Evolutionary conservation across 2,888 invertebrate genomes (phyloP).

Genomic region (Pristionchus mayeri): DNA sequence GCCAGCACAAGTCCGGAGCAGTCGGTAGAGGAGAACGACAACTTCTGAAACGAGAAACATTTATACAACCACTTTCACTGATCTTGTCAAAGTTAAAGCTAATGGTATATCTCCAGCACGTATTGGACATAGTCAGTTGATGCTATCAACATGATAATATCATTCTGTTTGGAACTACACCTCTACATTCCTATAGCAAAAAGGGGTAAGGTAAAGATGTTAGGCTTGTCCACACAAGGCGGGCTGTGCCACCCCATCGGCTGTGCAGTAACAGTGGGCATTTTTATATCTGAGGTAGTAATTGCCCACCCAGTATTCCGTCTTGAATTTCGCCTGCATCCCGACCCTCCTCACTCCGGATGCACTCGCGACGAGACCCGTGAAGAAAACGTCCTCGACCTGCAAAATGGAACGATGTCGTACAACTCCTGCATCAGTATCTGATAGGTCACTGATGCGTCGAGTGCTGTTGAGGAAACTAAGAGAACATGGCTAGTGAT

Average conservation of each 20-base stretch:
- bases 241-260: too few relatives aligned
- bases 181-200: background rate
- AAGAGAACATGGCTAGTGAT: too few relatives aligned
- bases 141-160: background rate
- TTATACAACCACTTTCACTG: too few relatives aligned
- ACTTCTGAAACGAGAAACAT: too few relatives aligned
- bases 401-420: background rate
- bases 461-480: too few relatives aligned
- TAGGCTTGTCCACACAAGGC: background rate
- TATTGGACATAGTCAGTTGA: background rate
- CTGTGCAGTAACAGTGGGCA: too few relatives aligned
- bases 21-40: too few relatives aligned
- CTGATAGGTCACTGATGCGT: too few relatives aligned
- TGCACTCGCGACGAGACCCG: conserved; percentile 32
- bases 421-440: background rate
- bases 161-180: background rate
- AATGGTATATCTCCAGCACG: too few relatives aligned
- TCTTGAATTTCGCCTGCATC: background rate
- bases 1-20: background rate
- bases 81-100: too few relatives aligned
- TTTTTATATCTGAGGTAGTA: background rate
- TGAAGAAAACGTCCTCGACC: conserved; percentile 47
- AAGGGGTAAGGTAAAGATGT: background rate
- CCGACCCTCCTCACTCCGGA: background rate
- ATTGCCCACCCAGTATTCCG: background rate